These are phyloP conservation scores for Matsumurasca onukii DNA, from an alignment of 1,140 invertebrate species.

Conservation along the genomic window DNA sequence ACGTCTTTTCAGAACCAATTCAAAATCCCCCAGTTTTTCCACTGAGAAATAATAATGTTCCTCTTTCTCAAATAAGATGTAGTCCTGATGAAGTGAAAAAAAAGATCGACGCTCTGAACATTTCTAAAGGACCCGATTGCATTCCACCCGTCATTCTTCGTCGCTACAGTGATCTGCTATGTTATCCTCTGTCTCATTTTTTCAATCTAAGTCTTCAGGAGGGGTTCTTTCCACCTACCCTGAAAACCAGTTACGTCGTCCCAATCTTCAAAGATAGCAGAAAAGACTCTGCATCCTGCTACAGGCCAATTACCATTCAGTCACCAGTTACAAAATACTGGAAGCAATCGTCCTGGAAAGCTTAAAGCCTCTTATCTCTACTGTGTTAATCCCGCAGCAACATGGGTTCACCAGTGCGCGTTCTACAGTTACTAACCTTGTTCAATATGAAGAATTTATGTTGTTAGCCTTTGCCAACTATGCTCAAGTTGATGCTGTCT, in stretches of 20 bases:
- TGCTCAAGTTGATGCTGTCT: not conserved
- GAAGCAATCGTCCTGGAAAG: not conserved
- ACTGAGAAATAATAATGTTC: not conserved
- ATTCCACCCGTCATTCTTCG: not conserved
- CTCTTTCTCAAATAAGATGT: not conserved
- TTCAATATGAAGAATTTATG: not conserved
- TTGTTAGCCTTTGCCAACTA: not conserved
- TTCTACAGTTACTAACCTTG: not conserved
- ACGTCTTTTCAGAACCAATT: constrained; percentile 1
- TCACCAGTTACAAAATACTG: not conserved
- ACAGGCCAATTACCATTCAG: not conserved
- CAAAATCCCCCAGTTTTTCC: not conserved
- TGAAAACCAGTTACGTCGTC: not conserved
- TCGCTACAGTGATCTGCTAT: not conserved
- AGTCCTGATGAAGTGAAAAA: not conserved
- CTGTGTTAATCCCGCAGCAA: not conserved
- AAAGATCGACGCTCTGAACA: not conserved
- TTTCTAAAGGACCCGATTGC: not conserved
- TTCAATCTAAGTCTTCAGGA: not conserved
- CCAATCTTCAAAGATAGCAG: not conserved
- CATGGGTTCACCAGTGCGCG: not conserved
- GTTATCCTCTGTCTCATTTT: not conserved
- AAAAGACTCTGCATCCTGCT: not conserved
- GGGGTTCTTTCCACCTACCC: not conserved
- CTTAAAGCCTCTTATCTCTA: not conserved